A percentile compares a stretch with the other conserved stretches of the same genome.
Evolutionary conservation across 1,140 invertebrate genomes (phyloP).

Genomic region (Steinernema khuongi): DNA sequence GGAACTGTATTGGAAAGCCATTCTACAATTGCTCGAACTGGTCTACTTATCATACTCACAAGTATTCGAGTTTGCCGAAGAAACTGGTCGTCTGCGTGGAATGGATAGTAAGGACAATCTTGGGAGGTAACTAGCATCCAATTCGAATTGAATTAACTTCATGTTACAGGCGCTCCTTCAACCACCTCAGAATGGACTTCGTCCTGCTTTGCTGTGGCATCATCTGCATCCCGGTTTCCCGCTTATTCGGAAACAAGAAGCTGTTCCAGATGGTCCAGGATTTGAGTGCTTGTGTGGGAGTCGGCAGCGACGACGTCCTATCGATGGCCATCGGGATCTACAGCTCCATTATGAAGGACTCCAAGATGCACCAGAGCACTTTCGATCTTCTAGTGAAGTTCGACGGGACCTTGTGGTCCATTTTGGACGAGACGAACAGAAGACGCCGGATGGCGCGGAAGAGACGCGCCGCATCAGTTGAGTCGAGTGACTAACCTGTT

Average conservation of each 20-base stretch:
- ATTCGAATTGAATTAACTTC: not conserved
- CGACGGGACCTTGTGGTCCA: not conserved
- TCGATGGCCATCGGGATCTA: not conserved
- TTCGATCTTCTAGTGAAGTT: not conserved
- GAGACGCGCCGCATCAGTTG: not conserved
- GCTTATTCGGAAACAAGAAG: not conserved
- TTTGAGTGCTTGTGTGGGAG: not conserved
- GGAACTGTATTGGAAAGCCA: not conserved
- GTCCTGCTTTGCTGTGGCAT: not conserved
- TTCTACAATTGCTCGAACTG: not conserved
- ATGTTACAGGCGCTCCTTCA: not conserved
- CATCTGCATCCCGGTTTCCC: not conserved
- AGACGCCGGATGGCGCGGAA: not conserved
- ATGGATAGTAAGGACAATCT: not conserved
- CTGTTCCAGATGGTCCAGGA: not conserved
- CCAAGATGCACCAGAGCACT: not conserved
- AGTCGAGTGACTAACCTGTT: not conserved
- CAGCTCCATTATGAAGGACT: not conserved
- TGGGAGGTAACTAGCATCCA: not conserved
- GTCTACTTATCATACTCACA: not conserved
- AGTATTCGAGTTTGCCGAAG: not conserved
- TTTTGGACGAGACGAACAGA: not conserved
- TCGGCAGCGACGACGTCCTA: not conserved
- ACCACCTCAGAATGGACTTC: not conserved
- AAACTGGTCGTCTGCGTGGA: not conserved